phyloP scores from a whole-genome alignment of 92 coral and sea anemone species.

The Epizoanthus rinbou region DNA sequence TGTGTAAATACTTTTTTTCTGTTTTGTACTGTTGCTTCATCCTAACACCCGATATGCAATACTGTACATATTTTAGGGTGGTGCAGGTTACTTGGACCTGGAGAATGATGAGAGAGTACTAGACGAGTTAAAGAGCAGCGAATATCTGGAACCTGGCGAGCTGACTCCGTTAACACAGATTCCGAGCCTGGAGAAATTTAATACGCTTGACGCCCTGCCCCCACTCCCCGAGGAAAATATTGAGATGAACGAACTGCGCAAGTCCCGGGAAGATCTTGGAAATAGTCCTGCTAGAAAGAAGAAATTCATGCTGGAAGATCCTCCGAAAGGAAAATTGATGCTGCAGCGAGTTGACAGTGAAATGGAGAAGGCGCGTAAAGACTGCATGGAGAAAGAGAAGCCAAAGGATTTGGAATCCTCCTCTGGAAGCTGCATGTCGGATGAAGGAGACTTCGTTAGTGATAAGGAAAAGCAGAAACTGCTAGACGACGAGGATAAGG shows the following conservation, averaged over 20 bases:
- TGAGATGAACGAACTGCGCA: constrained; percentile 62
- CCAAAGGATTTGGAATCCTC: constrained; percentile 51
- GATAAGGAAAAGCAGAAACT: constrained; percentile 73
- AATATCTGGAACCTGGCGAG: constrained; percentile 26
- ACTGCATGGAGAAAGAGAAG: constrained; percentile 63
- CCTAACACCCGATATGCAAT: background rate
- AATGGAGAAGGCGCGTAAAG: constrained; percentile 70
- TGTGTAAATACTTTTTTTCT: too few relatives aligned
- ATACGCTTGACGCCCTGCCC: constrained; percentile 59
- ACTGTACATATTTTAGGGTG: constrained; percentile 51
- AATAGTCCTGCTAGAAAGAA: constrained; percentile 53
- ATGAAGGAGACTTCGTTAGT: constrained; percentile 63
- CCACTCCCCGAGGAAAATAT: constrained; percentile 80
- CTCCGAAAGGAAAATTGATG: constrained; percentile 54
- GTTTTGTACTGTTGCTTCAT: too few relatives aligned
- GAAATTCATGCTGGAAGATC: constrained; percentile 55
- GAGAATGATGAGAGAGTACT: constrained; percentile 52
- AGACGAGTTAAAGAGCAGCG: constrained; percentile 30
- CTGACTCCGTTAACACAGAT: constrained; percentile 23
- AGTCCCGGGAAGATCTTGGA: constrained; percentile 14
- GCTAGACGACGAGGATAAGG: constrained; percentile 70
- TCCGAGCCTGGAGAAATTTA: constrained; percentile 29
- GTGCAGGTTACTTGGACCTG: constrained; percentile 78
- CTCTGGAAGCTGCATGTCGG: constrained; percentile 44
- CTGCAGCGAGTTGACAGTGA: constrained; percentile 57